phyloP scores from a whole-genome alignment of 2,888 invertebrate genomes.

The Dioctria linearis region DNA sequence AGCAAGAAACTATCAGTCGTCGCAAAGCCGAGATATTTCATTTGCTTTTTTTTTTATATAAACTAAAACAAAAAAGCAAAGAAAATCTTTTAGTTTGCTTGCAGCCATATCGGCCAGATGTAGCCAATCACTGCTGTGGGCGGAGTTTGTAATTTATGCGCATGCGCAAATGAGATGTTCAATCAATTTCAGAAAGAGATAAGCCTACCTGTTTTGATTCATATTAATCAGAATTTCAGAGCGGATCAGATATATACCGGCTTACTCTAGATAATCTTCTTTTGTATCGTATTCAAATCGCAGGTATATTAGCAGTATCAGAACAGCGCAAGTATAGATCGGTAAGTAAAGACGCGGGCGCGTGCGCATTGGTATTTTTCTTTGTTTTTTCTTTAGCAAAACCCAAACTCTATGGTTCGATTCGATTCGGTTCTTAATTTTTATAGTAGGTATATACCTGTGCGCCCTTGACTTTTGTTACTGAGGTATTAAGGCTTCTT shows the following conservation, averaged over 20 bases:
- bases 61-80: constrained; percentile 3
- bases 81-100: constrained; percentile 24
- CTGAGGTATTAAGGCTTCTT: neutral
- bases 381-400: neutral
- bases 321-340: neutral
- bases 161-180: constrained; percentile 56
- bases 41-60: neutral
- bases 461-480: constrained; percentile 31
- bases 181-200: constrained; percentile 58
- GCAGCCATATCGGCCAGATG: constrained; percentile 42
- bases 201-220: constrained; percentile 52
- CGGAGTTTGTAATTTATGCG: constrained; percentile 59
- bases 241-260: constrained; percentile 34
- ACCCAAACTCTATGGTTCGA: neutral
- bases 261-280: neutral
- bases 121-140: constrained; percentile 57
- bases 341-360: too few species aligned
- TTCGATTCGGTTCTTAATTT: neutral
- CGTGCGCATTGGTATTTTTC: too few species aligned
- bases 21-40: constrained; percentile 19
- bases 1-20: neutral
- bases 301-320: neutral
- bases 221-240: constrained; percentile 46
- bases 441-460: neutral
- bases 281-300: neutral